phyloP scores from a whole-genome alignment of 2,113 vertebrate species.

The Cyanocitta stelleri region DNA sequence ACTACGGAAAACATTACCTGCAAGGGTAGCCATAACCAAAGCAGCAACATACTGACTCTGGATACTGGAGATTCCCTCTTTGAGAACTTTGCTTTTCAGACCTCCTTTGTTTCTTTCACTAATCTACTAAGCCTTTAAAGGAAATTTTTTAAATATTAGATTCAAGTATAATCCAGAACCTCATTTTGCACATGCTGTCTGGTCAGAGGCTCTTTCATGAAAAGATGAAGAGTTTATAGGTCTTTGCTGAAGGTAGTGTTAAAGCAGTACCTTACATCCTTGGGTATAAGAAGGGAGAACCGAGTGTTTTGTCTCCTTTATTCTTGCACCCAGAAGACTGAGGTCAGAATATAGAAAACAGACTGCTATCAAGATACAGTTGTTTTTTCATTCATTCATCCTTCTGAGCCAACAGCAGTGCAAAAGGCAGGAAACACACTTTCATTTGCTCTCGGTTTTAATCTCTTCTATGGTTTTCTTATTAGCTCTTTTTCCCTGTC shows the following conservation, averaged over 20 bases:
- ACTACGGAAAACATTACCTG: background rate
- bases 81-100: background rate
- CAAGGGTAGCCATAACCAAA: background rate
- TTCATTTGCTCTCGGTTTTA: background rate
- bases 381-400: background rate
- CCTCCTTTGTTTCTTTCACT: background rate
- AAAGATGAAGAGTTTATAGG: background rate
- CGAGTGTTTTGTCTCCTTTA: background rate
- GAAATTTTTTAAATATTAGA: background rate
- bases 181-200: background rate
- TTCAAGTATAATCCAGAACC: background rate
- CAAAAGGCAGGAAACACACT: background rate
- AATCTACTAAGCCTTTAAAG: background rate
- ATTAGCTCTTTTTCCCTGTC: background rate
- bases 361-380: background rate
- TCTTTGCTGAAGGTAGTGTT: background rate
- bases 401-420: background rate
- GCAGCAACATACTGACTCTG: background rate
- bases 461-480: background rate
- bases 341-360: background rate
- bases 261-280: background rate
- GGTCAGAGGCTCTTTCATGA: background rate
- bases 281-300: background rate
- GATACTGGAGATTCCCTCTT: background rate
- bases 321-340: background rate